These are phyloP conservation scores for Plemyria rubiginata DNA, from an alignment of 2,888 invertebrate species.

Conservation along the genomic window DNA sequence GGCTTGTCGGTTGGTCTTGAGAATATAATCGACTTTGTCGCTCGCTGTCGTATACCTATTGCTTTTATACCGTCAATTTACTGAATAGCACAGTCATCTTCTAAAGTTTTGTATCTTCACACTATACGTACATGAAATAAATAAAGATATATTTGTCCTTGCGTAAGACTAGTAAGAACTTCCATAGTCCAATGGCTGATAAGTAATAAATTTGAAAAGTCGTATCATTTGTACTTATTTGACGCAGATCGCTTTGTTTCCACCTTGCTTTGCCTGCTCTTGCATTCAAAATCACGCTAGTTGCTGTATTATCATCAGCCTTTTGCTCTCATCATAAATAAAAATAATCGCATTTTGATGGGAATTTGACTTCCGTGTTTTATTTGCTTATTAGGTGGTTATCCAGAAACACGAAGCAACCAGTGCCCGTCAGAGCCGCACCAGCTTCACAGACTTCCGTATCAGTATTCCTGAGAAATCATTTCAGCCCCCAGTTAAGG, in stretches of 20 bases:
- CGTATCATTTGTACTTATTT: not conserved
- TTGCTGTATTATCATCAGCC: not conserved
- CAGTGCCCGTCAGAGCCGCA: constrained; percentile 82
- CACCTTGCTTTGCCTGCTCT: not conserved
- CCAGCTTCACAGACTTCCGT: constrained; percentile 76
- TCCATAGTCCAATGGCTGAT: no score
- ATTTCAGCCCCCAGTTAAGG: constrained; percentile 94
- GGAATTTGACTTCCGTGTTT: not conserved
- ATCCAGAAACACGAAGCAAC: constrained; percentile 85
- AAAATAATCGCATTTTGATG: not conserved
- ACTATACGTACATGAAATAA: no score
- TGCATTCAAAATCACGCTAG: not conserved
- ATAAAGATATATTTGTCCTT: no score
- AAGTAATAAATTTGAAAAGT: no score
- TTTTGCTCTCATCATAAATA: not conserved
- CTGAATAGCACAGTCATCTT: no score
- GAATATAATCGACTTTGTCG: not conserved
- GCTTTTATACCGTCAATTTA: no score
- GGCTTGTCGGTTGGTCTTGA: not conserved
- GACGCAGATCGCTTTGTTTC: not conserved
- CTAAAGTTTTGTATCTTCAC: no score
- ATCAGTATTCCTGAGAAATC: constrained; percentile 87
- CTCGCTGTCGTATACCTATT: not conserved
- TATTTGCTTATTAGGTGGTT: constrained; percentile 71
- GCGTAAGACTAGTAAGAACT: no score